These are phyloP conservation scores for Erythrocercus mccallii DNA, from an alignment of 2,113 vertebrate genomes.

Conservation along the genomic window DNA sequence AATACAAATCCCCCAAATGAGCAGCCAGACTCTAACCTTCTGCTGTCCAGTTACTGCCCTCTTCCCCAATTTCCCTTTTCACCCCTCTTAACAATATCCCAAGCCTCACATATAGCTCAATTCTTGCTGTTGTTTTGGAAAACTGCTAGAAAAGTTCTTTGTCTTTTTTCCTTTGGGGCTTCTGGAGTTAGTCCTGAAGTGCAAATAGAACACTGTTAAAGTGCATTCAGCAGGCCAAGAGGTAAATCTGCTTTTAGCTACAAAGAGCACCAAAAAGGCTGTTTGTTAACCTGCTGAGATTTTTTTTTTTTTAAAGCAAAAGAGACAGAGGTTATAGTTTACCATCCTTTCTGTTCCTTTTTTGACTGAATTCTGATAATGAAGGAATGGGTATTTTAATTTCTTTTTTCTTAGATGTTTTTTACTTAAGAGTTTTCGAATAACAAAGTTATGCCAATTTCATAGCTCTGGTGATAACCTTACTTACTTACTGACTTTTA, in stretches of 20 bases:
- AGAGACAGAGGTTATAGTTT: not conserved
- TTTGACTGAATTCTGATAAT: not conserved
- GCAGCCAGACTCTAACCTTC: conserved; percentile 17
- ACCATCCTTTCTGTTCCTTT: not conserved
- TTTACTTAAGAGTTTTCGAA: not conserved
- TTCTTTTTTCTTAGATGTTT: not conserved
- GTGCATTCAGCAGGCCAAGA: not conserved
- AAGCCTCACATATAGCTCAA: not conserved
- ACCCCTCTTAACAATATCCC: conserved; percentile 36
- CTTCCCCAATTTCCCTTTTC: conserved; percentile 24
- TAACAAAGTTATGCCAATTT: not conserved
- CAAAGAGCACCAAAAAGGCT: not conserved
- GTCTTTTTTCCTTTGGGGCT: conserved; percentile 18
- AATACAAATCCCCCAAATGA: conserved; percentile 23
- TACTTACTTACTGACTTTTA: not conserved
- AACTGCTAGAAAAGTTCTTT: conserved; percentile 17
- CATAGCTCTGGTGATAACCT: not conserved
- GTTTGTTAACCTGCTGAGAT: not conserved
- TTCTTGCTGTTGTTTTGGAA: conserved; percentile 28
- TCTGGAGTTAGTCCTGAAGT: not conserved
- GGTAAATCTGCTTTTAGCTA: conserved; percentile 24
- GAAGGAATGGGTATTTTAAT: not conserved
- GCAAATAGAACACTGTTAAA: not conserved
- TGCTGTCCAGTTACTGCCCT: conserved; percentile 44
- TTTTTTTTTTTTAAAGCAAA: not conserved